These are phyloP conservation scores for Rynchops niger DNA, from an alignment of 2,113 vertebrate genomes.

Conservation along the genomic window DNA sequence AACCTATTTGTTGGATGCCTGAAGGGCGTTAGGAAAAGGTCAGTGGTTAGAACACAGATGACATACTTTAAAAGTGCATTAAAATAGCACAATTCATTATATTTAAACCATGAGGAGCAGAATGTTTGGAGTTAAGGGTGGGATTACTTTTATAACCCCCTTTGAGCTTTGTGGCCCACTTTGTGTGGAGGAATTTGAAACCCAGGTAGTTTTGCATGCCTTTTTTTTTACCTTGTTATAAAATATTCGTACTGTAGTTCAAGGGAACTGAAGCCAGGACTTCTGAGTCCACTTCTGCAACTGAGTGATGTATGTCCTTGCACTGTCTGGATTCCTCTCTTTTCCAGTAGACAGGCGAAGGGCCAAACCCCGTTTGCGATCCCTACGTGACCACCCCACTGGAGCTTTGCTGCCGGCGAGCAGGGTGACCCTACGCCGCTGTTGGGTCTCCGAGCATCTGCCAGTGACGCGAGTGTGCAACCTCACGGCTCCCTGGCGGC, in stretches of 20 bases:
- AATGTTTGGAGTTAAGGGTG: not conserved
- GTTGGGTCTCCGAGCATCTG: not conserved
- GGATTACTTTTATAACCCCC: not conserved
- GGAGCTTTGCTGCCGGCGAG: accelerated
- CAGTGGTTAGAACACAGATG: not conserved
- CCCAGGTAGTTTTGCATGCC: not conserved
- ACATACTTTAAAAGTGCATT: not conserved
- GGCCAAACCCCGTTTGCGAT: accelerated
- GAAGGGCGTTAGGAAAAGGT: conserved; percentile 38
- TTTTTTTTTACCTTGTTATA: not conserved
- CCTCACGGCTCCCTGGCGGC: accelerated
- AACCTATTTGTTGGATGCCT: conserved; percentile 36
- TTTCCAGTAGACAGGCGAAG: accelerated
- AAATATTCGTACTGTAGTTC: not conserved
- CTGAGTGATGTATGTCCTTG: accelerated
- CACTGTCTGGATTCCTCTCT: not conserved
- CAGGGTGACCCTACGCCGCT: accelerated
- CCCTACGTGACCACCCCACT: not conserved
- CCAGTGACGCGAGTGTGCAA: accelerated
- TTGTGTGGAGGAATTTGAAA: not conserved
- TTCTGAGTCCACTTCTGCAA: not conserved
- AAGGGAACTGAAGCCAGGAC: not conserved
- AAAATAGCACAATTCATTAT: not conserved
- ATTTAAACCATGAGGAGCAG: not conserved
- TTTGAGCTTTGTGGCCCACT: not conserved